Evolutionary conservation across 1,140 invertebrate species (phyloP).

Genomic region (Hydropsyche tenuis): DNA sequence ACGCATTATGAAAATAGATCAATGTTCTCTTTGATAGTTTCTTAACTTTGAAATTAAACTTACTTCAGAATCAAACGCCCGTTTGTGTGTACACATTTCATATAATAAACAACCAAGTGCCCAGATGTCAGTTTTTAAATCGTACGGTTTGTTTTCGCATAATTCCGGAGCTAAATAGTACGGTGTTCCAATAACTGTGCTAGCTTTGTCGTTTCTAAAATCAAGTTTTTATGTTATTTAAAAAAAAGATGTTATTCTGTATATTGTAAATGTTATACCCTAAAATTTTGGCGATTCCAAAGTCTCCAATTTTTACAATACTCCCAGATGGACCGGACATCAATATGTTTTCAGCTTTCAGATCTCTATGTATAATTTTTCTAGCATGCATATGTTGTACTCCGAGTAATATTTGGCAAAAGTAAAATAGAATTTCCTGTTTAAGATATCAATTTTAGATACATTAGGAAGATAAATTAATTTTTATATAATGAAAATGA

Average conservation of each 20-base stretch:
- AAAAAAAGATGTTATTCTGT: background rate
- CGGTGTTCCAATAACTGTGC: slow-evolving; percentile 77
- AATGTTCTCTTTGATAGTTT: background rate
- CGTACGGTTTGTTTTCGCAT: slow-evolving; percentile 76
- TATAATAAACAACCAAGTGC: slow-evolving; percentile 85
- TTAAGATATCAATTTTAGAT: slow-evolving; percentile 43
- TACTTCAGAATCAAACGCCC: slow-evolving; percentile 65
- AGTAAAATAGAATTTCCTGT: slow-evolving; percentile 64
- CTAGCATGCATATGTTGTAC: slow-evolving; percentile 76
- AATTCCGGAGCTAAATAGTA: slow-evolving; percentile 89
- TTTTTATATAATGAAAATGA: background rate
- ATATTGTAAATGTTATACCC: slow-evolving; percentile 43
- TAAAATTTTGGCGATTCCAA: slow-evolving; percentile 79
- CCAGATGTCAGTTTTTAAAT: slow-evolving; percentile 84
- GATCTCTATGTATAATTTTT: slow-evolving; percentile 76
- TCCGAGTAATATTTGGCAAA: slow-evolving; percentile 72
- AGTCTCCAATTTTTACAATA: slow-evolving; percentile 78
- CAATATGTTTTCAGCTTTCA: slow-evolving; percentile 81
- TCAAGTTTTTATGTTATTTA: background rate
- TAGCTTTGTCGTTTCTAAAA: slow-evolving; percentile 62
- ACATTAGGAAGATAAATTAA: too few species aligned
- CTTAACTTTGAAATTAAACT: slow-evolving; percentile 39
- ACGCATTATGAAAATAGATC: too few species aligned
- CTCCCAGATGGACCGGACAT: slow-evolving; percentile 66
- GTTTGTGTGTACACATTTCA: slow-evolving; percentile 69